These are phyloP conservation scores for Mechanitis mazaeus DNA, from an alignment of 2,888 invertebrate genomes.

Conservation along the genomic window DNA sequence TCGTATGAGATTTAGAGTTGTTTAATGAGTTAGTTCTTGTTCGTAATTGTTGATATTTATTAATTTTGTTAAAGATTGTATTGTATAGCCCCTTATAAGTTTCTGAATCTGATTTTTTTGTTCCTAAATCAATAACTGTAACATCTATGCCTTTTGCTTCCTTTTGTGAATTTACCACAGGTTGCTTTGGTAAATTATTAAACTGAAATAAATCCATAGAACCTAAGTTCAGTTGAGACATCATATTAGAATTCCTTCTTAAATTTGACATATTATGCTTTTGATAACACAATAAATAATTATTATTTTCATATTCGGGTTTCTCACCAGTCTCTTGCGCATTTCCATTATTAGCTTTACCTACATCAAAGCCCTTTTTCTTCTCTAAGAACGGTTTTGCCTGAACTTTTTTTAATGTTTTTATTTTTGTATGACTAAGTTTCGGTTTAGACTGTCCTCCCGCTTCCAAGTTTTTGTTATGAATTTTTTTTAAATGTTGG, in stretches of 20 bases:
- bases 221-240: neutral
- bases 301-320: no score
- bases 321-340: no score
- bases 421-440: neutral
- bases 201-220: constrained; percentile 1
- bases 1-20: neutral
- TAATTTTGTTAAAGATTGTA: neutral
- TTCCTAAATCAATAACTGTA: constrained; percentile 15
- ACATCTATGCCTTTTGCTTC: constrained; percentile 12
- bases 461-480: neutral
- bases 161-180: neutral
- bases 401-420: neutral
- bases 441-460: neutral
- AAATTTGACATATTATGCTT: neutral
- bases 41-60: neutral
- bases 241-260: neutral
- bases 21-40: neutral
- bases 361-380: no score
- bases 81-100: neutral
- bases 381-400: no score
- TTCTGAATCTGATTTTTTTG: neutral
- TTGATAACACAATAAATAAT: neutral
- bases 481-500: neutral
- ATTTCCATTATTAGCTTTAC: no score
- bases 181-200: neutral